A percentile compares a stretch with the other conserved stretches of the same genome.
Evolutionary conservation across 2,888 invertebrate species (phyloP).

Genomic region (Diplazon laetatorius): DNA sequence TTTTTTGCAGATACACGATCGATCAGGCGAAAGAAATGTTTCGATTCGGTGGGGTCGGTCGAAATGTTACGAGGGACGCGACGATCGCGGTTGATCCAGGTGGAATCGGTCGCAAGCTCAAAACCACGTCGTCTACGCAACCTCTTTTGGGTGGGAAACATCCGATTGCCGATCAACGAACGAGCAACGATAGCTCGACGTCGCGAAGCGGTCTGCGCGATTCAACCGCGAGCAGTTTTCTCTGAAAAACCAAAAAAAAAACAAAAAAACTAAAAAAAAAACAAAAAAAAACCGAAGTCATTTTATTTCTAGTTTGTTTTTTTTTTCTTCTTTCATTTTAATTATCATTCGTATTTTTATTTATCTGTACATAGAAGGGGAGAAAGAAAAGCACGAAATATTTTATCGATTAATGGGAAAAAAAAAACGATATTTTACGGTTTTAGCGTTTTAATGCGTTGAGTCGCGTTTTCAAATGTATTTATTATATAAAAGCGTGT

Average conservation of each 20-base stretch:
- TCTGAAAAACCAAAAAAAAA: conserved; percentile 49
- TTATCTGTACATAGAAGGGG: conserved; percentile 32
- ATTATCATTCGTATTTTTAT: background rate
- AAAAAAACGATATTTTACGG: too few relatives aligned
- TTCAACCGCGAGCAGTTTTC: conserved; percentile 68
- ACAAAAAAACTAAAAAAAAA: too few relatives aligned
- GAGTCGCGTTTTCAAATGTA: too few relatives aligned
- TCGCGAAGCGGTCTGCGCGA: conserved; percentile 62
- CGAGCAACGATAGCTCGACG: conserved; percentile 66
- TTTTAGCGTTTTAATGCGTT: too few relatives aligned
- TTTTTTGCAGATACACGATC: conserved; percentile 69
- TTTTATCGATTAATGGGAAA: too few relatives aligned
- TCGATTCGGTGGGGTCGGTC: conserved; percentile 64
- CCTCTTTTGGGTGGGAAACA: conserved; percentile 67
- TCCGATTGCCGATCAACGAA: conserved; percentile 66
- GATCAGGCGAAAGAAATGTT: conserved; percentile 72
- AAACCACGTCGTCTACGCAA: conserved; percentile 62
- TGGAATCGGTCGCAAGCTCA: conserved; percentile 20
- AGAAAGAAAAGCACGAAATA: too few relatives aligned
- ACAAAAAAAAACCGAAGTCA: conserved; percentile 24
- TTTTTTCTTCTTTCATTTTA: too few relatives aligned
- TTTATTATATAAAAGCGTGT: too few relatives aligned
- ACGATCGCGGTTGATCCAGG: conserved; percentile 48
- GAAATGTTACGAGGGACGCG: conserved; percentile 36
- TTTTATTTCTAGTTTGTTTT: too few relatives aligned